A percentile compares a stretch with the other conserved stretches of the same genome.
Evolutionary conservation across 2,888 invertebrate genomes (phyloP).

Genomic region (Syrphus vitripennis): DNA sequence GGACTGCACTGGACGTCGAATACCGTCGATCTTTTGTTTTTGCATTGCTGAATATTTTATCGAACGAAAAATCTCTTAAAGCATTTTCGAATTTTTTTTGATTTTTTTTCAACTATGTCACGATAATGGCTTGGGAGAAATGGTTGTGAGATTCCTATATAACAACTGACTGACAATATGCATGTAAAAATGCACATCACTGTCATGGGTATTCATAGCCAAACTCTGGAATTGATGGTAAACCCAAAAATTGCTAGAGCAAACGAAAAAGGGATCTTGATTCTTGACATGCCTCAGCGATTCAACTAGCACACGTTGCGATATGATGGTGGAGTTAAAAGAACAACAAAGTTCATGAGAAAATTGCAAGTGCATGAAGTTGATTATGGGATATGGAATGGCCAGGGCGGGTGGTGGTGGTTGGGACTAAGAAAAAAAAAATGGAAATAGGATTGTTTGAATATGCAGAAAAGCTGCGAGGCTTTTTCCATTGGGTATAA

Average conservation of each 20-base stretch:
- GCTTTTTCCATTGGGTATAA: neutral
- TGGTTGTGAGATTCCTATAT: neutral
- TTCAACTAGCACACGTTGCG: neutral
- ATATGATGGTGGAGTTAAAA: neutral
- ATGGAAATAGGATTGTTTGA: constrained; percentile 6
- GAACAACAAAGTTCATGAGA: constrained; percentile 5
- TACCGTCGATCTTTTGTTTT: neutral
- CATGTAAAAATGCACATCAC: neutral
- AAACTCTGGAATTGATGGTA: constrained; percentile 4
- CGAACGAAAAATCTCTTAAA: neutral
- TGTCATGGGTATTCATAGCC: neutral
- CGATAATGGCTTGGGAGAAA: neutral
- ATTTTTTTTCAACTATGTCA: neutral
- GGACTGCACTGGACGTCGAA: neutral
- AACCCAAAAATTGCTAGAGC: neutral
- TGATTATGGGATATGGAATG: neutral
- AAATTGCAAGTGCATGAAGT: constrained; percentile 17
- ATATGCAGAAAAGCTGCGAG: constrained; percentile 16
- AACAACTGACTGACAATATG: neutral
- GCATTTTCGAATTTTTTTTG: neutral
- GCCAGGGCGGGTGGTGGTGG: too few relatives aligned
- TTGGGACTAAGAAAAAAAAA: neutral
- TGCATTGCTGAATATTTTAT: neutral
- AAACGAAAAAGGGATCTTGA: constrained; percentile 13
- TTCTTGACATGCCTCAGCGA: constrained; percentile 8